A percentile compares a stretch with the other conserved stretches of the same genome.
These are phyloP conservation scores for Entomobrya multifasciata DNA, from an alignment of 2,888 invertebrate species.

Conservation along the genomic window DNA sequence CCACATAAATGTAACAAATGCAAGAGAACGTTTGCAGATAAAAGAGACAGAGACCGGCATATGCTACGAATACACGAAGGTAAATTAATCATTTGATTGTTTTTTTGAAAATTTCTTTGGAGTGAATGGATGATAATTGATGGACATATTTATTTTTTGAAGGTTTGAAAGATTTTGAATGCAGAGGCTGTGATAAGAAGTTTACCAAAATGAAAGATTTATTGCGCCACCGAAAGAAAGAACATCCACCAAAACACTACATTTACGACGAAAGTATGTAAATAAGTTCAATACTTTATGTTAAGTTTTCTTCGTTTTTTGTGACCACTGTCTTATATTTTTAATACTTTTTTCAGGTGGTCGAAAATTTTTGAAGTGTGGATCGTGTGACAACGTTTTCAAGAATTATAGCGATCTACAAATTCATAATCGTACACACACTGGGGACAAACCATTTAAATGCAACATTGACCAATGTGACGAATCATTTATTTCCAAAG, in stretches of 20 bases:
- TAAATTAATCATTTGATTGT: no score
- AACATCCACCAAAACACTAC: constrained; percentile 32
- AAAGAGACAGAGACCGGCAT: constrained; percentile 29
- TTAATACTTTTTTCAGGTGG: constrained; percentile 12
- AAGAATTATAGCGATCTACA: constrained; percentile 38
- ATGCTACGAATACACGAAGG: constrained; percentile 47
- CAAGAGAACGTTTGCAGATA: constrained; percentile 16
- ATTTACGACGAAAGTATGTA: constrained; percentile 21
- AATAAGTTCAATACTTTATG: no score
- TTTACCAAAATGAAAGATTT: constrained; percentile 35
- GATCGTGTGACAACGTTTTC: constrained; percentile 22
- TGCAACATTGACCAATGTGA: constrained; percentile 42
- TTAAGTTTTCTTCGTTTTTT: not conserved
- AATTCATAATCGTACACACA: constrained; percentile 62
- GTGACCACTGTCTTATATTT: not conserved
- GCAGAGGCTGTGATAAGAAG: constrained; percentile 33
- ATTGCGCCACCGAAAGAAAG: not conserved
- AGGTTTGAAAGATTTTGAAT: constrained; percentile 28
- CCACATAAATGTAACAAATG: constrained; percentile 39
- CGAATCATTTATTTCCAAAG: constrained; percentile 63
- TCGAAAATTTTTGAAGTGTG: constrained; percentile 27
- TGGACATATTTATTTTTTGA: not conserved
- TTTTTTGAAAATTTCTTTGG: no score
- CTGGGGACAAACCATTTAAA: constrained; percentile 64
- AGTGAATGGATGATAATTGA: no score